Conservation (phyloP, 2,888 invertebrate species). For the Smittia aterrima region DNA sequence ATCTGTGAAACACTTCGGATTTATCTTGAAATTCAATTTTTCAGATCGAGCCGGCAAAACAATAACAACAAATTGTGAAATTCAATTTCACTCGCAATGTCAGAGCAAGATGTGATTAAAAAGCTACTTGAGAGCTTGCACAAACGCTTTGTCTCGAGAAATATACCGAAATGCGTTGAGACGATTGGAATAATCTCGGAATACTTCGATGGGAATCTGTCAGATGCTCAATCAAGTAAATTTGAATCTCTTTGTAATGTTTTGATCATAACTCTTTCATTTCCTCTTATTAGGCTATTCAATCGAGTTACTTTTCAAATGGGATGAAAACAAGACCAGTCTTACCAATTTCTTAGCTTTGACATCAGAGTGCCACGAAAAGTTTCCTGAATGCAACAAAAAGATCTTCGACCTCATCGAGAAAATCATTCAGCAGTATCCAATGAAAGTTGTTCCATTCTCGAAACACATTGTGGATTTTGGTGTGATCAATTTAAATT, state of each 20-base stretch:
- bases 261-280: too few relatives aligned
- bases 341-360: background rate
- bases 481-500: background rate
- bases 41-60: too few relatives aligned
- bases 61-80: too few relatives aligned
- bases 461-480: background rate
- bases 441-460: background rate
- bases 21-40: too few relatives aligned
- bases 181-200: background rate
- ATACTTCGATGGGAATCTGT: background rate
- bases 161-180: background rate
- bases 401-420: slow-evolving; percentile 3
- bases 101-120: slow-evolving; percentile 13
- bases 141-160: background rate
- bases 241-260: too few relatives aligned
- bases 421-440: background rate
- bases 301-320: slow-evolving; percentile 10
- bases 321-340: slow-evolving; percentile 6
- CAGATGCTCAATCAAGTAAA: background rate
- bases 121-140: background rate
- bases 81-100: background rate
- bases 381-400: background rate
- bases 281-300: slow-evolving; percentile 20
- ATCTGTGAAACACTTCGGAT: too few relatives aligned
- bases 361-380: background rate